A percentile compares a stretch with the other conserved stretches of the same genome.
phyloP scores from a whole-genome alignment of 2,888 invertebrate genomes.

The Cenopis cana region DNA sequence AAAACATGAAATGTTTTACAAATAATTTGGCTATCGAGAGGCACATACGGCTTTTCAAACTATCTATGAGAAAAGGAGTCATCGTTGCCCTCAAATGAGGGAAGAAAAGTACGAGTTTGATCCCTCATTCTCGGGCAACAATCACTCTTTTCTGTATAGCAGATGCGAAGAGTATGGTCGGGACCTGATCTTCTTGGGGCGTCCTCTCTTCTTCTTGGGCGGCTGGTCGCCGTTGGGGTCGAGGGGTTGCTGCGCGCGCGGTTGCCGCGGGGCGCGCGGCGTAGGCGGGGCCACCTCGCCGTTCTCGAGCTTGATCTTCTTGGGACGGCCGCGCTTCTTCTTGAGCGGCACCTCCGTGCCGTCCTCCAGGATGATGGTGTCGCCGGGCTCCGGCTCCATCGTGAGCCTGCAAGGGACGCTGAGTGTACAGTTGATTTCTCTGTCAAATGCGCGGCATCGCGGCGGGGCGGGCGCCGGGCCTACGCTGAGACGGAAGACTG shows the following conservation, averaged over 20 bases:
- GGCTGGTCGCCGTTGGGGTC: slow-evolving; percentile 77
- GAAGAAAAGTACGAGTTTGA: too few relatives aligned
- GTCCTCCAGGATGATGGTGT: slow-evolving; percentile 85
- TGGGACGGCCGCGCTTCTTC: slow-evolving; percentile 96
- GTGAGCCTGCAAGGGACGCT: slow-evolving; percentile 71
- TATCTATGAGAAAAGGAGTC: too few relatives aligned
- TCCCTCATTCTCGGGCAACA: too few relatives aligned
- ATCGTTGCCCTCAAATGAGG: too few relatives aligned
- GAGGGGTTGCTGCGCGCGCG: slow-evolving; percentile 62
- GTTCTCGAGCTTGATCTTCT: slow-evolving; percentile 90
- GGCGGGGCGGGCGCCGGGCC: background rate
- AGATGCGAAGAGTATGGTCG: too few relatives aligned
- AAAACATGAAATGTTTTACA: too few relatives aligned
- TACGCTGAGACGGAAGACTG: background rate
- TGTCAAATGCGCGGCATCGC: slow-evolving; percentile 30
- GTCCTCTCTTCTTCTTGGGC: slow-evolving; percentile 94
- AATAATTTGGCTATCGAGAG: too few relatives aligned
- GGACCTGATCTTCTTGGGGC: slow-evolving; percentile 92
- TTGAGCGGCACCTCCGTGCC: slow-evolving; percentile 89
- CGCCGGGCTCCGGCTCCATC: slow-evolving; percentile 82
- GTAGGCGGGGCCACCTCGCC: slow-evolving; percentile 86
- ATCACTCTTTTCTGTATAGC: too few relatives aligned
- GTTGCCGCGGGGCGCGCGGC: slow-evolving; percentile 79
- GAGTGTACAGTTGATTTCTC: slow-evolving; percentile 41
- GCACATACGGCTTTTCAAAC: too few relatives aligned